These are phyloP conservation scores for Scomber japonicus DNA, from an alignment of 2,113 vertebrate genomes.

Conservation along the genomic window DNA sequence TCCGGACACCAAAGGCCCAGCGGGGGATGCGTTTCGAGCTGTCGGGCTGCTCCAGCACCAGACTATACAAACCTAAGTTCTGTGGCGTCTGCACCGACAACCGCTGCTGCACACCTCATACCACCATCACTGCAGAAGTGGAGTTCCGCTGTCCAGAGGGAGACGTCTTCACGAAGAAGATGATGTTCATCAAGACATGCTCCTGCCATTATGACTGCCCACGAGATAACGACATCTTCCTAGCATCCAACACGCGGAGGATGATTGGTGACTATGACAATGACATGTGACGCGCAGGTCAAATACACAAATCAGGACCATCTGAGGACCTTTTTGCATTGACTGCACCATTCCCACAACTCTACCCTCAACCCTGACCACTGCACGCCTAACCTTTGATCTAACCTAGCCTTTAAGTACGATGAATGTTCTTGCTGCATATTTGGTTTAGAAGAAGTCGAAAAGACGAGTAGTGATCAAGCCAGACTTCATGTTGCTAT, in stretches of 20 bases:
- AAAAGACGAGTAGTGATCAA: not conserved
- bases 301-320: not conserved
- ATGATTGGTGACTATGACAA: conserved; percentile 84
- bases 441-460: not conserved
- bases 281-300: conserved; percentile 47
- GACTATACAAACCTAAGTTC: conserved; percentile 83
- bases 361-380: not conserved
- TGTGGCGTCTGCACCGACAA: conserved; percentile 83
- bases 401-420: not conserved
- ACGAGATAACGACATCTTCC: conserved; percentile 85
- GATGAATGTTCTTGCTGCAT: not conserved
- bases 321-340: not conserved
- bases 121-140: conserved; percentile 77
- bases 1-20: conserved; percentile 74
- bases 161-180: conserved; percentile 82
- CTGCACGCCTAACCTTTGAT: not conserved
- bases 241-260: conserved; percentile 73
- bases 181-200: conserved; percentile 88
- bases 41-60: conserved; percentile 83
- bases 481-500: not conserved
- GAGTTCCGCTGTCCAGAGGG: conserved; percentile 87
- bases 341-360: not conserved
- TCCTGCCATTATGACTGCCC: conserved; percentile 86
- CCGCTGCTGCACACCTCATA: conserved; percentile 83
- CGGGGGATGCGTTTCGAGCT: conserved; percentile 82